These are phyloP conservation scores for Tribolium castaneum DNA, from an alignment of 1,140 invertebrate genomes.

Conservation along the genomic window DNA sequence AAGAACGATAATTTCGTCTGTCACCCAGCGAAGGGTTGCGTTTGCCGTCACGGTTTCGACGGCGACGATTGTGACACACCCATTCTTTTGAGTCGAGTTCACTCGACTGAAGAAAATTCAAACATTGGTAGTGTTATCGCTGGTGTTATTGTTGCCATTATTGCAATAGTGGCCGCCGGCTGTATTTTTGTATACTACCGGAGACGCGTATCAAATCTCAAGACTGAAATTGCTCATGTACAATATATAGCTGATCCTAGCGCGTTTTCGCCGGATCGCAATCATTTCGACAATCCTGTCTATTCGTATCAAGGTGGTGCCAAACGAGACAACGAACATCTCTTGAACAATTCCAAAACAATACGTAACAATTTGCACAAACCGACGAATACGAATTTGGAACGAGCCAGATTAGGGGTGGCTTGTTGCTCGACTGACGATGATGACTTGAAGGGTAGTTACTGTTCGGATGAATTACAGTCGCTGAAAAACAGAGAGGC, in stretches of 20 bases:
- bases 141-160: constrained; percentile 72
- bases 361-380: constrained; percentile 78
- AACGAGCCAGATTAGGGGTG: constrained; percentile 68
- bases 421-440: constrained; percentile 65
- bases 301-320: constrained; percentile 79
- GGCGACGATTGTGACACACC: constrained; percentile 71
- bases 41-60: constrained; percentile 80
- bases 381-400: constrained; percentile 70
- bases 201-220: constrained; percentile 80
- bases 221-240: constrained; percentile 87
- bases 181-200: constrained; percentile 78
- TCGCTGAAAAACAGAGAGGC: constrained; percentile 84
- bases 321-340: constrained; percentile 62
- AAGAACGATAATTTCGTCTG: constrained; percentile 82
- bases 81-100: constrained; percentile 48
- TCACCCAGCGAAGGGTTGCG: constrained; percentile 83
- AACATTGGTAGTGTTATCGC: constrained; percentile 66
- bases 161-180: constrained; percentile 72
- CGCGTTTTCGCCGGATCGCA: constrained; percentile 74
- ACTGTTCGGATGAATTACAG: constrained; percentile 58
- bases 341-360: constrained; percentile 64
- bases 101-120: constrained; percentile 20
- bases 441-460: constrained; percentile 59
- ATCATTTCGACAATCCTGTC: constrained; percentile 94
- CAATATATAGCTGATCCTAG: constrained; percentile 87